Conservation (phyloP, 1,140 invertebrate genomes). For the Leguminivora glycinivorella region DNA sequence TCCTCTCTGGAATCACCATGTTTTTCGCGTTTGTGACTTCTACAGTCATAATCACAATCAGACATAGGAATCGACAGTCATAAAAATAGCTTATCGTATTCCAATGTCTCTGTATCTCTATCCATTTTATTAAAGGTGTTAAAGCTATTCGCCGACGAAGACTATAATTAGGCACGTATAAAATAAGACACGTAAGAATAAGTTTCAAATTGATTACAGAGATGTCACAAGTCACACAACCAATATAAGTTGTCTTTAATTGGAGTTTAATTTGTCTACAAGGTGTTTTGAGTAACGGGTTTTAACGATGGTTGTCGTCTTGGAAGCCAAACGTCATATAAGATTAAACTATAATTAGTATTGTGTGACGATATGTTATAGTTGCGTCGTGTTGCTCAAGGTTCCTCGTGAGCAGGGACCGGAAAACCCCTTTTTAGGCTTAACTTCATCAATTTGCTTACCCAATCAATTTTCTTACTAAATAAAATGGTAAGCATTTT, state of each 20-base stretch:
- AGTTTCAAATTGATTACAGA: not conserved
- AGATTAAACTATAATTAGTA: not conserved
- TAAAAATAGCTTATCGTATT: not conserved
- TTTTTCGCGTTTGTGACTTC: not conserved
- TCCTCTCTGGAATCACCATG: not conserved
- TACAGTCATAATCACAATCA: not conserved
- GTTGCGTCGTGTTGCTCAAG: not conserved
- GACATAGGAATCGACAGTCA: not conserved
- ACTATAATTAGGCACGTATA: not conserved
- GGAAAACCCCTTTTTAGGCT: no score
- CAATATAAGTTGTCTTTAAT: not conserved
- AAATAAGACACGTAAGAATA: no score
- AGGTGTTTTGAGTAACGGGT: not conserved
- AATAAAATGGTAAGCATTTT: no score
- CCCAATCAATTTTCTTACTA: no score
- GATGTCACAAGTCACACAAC: slow-evolving; percentile 6
- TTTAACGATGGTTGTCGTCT: not conserved
- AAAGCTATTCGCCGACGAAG: not conserved
- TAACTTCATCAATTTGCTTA: no score
- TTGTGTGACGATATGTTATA: not conserved
- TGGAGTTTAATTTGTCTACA: not conserved
- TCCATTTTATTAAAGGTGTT: no score
- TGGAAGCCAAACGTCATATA: not conserved
- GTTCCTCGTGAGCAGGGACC: not conserved
- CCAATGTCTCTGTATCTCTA: no score